Evolutionary conservation across 2,888 invertebrate genomes (phyloP).

Genomic region (Athripsodes cinereus): DNA sequence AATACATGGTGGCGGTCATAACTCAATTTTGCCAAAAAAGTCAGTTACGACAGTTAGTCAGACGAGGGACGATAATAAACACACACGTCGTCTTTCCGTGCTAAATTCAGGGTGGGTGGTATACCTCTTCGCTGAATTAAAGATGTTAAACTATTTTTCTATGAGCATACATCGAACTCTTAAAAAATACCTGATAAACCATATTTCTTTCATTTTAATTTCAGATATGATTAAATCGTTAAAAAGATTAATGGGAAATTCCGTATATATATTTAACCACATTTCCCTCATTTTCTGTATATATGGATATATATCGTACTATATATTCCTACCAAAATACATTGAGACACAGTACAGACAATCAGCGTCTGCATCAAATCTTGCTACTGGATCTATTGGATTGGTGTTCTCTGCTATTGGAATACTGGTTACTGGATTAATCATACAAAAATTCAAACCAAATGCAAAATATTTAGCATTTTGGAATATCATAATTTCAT

Average conservation of each 20-base stretch:
- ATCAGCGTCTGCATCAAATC: constrained; percentile 66
- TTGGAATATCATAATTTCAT: constrained; percentile 63
- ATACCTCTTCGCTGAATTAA: too few species aligned
- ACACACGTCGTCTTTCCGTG: too few species aligned
- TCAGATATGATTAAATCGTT: constrained; percentile 59
- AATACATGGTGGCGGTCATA: too few species aligned
- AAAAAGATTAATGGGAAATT: constrained; percentile 57
- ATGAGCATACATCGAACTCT: too few species aligned
- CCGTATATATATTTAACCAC: constrained; percentile 65
- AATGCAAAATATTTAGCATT: constrained; percentile 58
- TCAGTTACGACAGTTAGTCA: too few species aligned
- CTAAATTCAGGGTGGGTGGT: too few species aligned
- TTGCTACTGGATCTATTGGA: constrained; percentile 66
- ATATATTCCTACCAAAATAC: constrained; percentile 78
- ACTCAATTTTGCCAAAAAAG: too few species aligned
- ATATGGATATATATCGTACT: constrained; percentile 66
- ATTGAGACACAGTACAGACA: constrained; percentile 75
- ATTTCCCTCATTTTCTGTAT: constrained; percentile 68
- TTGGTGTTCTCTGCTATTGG: constrained; percentile 64
- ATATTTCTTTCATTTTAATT: too few species aligned
- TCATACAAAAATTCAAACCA: constrained; percentile 61
- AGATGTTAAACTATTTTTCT: too few species aligned
- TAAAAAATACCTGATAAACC: too few species aligned
- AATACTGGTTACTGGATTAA: constrained; percentile 56
- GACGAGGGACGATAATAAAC: too few species aligned